Base-by-base conservation (phyloP, 2,888 invertebrate genomes). In the Notodonta dromedarius region DNA sequence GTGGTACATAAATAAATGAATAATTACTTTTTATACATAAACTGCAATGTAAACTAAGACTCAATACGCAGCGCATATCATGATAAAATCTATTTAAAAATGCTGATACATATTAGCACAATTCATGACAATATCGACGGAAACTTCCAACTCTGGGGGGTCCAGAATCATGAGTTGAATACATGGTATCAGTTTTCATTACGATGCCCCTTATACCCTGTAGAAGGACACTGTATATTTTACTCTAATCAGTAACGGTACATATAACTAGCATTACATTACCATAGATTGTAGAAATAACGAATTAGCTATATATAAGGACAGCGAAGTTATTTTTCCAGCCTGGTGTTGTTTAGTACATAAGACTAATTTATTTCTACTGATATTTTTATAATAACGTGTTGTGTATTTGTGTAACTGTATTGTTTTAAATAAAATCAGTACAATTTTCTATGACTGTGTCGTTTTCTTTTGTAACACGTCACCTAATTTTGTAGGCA, bases 381-480 rank as follows among this genome's bases (percentile, higher is more conserved):
- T 77, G 73, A 76, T 79, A 85, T 86, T 88, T 89, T 91, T 91
- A 89, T 91, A 90, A 89, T 90, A 89, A 85, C 69, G 78, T 87
- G 83, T 86, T 86, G 87, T 88, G 86, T 80, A 85, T 86, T 87
- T 86, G 80, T 84, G 84, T 89, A 87, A 72, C 74, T 73, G 70
- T 78, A 73, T 80, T 82, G 77, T 80, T 71, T 74, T 74, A 71
- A 80, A 80, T 81, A 78, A 81, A 82, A 78, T 71, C 73, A 71
- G 78, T 80, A 76, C 70, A 67, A 71, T 79, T 75, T 70, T 66
- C 59, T 58, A 13, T 51, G 14, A 6, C 48, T 63, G 35, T 11
- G 39, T 64, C 50, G 64, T 61, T 60, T 9, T 52, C 24, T n/a
- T 55, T 8, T 46, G 13, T 46, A n/a, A n/a, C n/a, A n/a, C n/a